Conservation (phyloP, 2,888 invertebrate genomes). For the Noctua janthina region DNA sequence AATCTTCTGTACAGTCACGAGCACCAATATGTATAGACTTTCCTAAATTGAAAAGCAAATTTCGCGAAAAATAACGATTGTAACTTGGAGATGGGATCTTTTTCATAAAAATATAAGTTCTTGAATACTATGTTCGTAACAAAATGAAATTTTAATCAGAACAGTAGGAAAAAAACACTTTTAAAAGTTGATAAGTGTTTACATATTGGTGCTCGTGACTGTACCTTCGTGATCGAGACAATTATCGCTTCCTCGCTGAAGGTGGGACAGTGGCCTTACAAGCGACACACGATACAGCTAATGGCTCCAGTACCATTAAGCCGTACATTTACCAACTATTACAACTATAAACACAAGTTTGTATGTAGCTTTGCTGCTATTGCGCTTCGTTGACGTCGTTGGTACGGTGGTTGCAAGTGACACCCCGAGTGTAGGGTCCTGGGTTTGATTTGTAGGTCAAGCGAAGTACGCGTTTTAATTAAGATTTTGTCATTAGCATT, state of each 20-base stretch:
- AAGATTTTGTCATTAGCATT: not conserved
- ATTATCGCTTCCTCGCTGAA: not conserved
- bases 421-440: not conserved
- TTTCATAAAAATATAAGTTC: no score
- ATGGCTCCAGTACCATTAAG: conserved; percentile 29
- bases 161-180: no score
- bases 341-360: not conserved
- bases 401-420: not conserved
- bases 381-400: not conserved
- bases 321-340: conserved; percentile 19
- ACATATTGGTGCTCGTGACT: not conserved
- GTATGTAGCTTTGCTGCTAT: not conserved
- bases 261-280: conserved; percentile 1
- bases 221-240: not conserved
- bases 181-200: no score
- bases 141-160: no score
- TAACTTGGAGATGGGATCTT: no score
- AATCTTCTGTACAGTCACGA: not conserved
- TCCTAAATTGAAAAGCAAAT: no score
- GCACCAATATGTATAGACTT: no score
- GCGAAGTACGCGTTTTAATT: not conserved
- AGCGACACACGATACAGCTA: conserved; percentile 24
- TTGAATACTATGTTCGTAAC: no score
- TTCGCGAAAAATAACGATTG: no score
- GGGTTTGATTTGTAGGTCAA: not conserved